Percentiles rank a stretch among this genome's conserved stretches.
Evolutionary conservation across 2,888 invertebrate genomes (phyloP).

Genomic region (Epirrita christyi): DNA sequence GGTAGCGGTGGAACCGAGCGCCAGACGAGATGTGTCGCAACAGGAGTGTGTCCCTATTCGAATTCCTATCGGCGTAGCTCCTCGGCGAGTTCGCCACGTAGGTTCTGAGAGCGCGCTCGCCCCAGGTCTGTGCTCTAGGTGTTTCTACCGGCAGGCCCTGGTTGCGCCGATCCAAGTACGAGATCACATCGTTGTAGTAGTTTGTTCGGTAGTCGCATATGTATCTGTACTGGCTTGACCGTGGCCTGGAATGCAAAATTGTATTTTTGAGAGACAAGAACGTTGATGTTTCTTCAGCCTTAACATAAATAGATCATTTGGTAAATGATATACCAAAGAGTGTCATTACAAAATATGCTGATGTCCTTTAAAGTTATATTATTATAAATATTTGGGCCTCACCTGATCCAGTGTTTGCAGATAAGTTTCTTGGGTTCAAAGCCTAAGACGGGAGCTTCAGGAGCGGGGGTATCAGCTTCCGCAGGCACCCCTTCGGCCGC

Average conservation of each 20-base stretch:
- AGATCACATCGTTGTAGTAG: constrained; percentile 94
- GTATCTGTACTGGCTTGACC: constrained; percentile 92
- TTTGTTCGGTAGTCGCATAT: constrained; percentile 93
- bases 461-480: constrained; percentile 72
- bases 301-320: not conserved
- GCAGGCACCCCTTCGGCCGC: constrained; percentile 52
- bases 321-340: not conserved
- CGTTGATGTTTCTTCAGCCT: not conserved
- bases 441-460: constrained; percentile 71
- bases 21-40: constrained; percentile 87
- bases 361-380: not conserved
- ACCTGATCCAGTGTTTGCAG: constrained; percentile 93
- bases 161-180: constrained; percentile 91
- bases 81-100: constrained; percentile 88
- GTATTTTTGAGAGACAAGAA: constrained; percentile 9
- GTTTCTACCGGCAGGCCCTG: constrained; percentile 88
- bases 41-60: constrained; percentile 84
- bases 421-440: constrained; percentile 88
- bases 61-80: constrained; percentile 87
- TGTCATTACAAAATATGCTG: not conserved
- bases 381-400: not conserved
- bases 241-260: constrained; percentile 84
- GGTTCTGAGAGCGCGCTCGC: constrained; percentile 91
- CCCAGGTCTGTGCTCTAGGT: constrained; percentile 94
- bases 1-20: constrained; percentile 89